Evolutionary conservation across 2,113 vertebrate genomes (phyloP).

Genomic region (Tenrec ecaudatus): DNA sequence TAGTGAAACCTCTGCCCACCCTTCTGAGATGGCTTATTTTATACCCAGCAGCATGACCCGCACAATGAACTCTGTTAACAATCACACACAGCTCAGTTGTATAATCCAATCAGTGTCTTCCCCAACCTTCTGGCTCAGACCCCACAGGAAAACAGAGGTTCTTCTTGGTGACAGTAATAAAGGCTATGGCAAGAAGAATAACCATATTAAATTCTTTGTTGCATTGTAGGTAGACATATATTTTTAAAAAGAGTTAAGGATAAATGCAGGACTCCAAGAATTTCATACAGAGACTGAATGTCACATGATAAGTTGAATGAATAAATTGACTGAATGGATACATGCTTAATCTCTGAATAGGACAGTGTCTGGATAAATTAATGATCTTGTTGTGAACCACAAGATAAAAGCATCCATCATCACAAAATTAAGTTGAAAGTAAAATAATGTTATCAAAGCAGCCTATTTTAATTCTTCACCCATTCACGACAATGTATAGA

Average conservation of each 20-base stretch:
- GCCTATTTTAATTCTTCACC: not conserved
- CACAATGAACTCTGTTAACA: too few relatives aligned
- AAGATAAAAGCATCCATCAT: not conserved
- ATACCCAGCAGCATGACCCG: too few relatives aligned
- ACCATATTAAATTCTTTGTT: too few relatives aligned
- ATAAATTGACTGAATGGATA: not conserved
- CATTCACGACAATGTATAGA: not conserved
- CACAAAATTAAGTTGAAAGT: not conserved
- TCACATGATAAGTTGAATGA: slow-evolving; percentile 8
- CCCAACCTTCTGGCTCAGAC: too few relatives aligned
- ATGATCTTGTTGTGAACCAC: not conserved
- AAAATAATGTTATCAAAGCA: not conserved
- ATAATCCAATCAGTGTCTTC: too few relatives aligned
- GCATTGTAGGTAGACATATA: too few relatives aligned
- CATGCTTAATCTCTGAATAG: slow-evolving; percentile 7
- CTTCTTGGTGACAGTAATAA: too few relatives aligned
- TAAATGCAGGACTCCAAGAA: not conserved
- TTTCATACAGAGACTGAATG: not conserved
- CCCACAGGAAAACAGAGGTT: too few relatives aligned
- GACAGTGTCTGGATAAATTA: not conserved
- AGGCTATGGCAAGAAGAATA: too few relatives aligned
- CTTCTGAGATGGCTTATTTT: too few relatives aligned
- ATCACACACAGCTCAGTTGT: too few relatives aligned
- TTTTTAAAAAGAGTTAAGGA: not conserved
- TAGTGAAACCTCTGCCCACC: too few relatives aligned